A percentile compares a stretch with the other conserved stretches of the same genome.
phyloP scores from a whole-genome alignment of 2,888 invertebrate genomes.

The Limnephilus marmoratus region DNA sequence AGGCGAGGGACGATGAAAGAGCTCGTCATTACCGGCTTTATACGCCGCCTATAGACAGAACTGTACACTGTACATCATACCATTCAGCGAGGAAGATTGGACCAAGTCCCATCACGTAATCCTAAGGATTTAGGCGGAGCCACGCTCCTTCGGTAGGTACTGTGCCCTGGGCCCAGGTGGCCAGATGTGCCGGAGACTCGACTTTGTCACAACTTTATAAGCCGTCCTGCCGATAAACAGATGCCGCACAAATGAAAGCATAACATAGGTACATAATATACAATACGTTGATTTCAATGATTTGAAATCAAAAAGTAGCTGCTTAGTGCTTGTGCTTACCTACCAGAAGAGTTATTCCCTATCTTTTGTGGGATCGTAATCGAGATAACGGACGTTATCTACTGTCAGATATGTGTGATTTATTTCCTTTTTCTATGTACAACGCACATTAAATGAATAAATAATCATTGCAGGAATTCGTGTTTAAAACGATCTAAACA shows the following conservation, averaged over 20 bases:
- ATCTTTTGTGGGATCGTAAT: too few relatives aligned
- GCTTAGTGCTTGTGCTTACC: too few relatives aligned
- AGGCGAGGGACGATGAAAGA: conserved; percentile 41
- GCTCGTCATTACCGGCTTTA: conserved; percentile 31
- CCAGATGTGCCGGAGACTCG: not conserved
- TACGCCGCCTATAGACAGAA: not conserved
- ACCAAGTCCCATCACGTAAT: conserved; percentile 20
- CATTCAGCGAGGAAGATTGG: conserved; percentile 19
- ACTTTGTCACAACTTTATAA: not conserved
- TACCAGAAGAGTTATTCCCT: too few relatives aligned
- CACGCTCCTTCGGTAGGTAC: conserved; percentile 18
- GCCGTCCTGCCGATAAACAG: not conserved
- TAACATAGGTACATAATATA: not conserved
- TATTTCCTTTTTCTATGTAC: too few relatives aligned
- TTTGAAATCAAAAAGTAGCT: too few relatives aligned
- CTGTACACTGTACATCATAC: not conserved
- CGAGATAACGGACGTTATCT: too few relatives aligned
- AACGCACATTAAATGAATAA: too few relatives aligned
- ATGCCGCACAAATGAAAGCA: not conserved
- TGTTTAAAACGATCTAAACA: too few relatives aligned
- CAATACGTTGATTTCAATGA: too few relatives aligned
- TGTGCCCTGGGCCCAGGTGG: not conserved
- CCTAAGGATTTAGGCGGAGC: conserved; percentile 29
- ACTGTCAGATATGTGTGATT: too few relatives aligned
- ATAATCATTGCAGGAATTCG: too few relatives aligned